phyloP scores from a whole-genome alignment of 2,797 vertebrate species.

The Macropus fuliginosus region DNA sequence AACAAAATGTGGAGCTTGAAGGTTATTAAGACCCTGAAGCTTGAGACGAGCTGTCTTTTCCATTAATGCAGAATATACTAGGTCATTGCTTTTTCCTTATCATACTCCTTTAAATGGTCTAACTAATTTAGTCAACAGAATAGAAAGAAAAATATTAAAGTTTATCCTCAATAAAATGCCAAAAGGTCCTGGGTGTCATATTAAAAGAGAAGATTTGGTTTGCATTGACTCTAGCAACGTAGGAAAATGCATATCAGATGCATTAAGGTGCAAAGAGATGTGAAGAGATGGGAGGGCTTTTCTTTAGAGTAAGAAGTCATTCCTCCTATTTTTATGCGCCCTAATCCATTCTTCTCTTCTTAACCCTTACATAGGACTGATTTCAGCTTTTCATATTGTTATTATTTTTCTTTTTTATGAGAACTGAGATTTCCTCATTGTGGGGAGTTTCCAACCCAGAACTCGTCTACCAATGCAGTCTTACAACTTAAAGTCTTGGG shows the following conservation, averaged over 20 bases:
- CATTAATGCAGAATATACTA: not conserved
- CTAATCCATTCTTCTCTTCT: not conserved
- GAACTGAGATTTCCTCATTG: not conserved
- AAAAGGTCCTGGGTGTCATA: not conserved
- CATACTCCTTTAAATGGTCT: not conserved
- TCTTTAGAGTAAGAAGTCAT: not conserved
- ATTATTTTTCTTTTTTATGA: not conserved
- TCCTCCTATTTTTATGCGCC: not conserved
- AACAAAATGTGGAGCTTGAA: not conserved
- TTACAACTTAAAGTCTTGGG: not conserved
- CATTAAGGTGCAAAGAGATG: not conserved
- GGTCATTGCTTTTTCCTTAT: not conserved
- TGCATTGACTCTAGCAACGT: not conserved
- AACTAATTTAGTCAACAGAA: not conserved
- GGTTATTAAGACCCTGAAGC: not conserved
- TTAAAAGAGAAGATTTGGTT: not conserved
- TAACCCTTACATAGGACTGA: not conserved
- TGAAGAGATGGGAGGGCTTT: not conserved
- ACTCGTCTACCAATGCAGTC: not conserved
- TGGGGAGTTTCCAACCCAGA: not conserved
- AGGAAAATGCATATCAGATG: not conserved
- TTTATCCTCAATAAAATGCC: not conserved
- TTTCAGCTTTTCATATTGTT: not conserved
- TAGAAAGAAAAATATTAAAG: not conserved
- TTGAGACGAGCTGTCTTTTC: not conserved